Base-by-base conservation (phyloP, 2,797 vertebrate species). In the Taenioides sp. region DNA sequence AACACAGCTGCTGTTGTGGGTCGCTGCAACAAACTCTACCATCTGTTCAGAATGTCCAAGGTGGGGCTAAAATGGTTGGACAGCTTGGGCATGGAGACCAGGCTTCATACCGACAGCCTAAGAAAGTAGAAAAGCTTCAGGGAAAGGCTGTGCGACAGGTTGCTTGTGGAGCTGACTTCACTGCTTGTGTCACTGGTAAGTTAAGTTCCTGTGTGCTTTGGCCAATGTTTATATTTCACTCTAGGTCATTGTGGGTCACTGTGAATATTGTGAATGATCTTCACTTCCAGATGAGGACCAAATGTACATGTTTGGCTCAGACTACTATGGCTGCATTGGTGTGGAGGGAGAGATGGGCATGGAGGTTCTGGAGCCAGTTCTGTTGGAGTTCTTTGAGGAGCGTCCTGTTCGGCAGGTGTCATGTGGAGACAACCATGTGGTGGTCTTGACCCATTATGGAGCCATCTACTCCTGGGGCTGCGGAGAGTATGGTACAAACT, bases 261-360 rank as follows among this genome's bases (percentile, higher is more conserved):
- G 28, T 34, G 18, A 7, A 61, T 18, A 34, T 31, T 60, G 16
- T 60, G 20, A 63, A n/a, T n/a, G 2, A 43, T 65, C 5, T 52
- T 31, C 1, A 34, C 74, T 60, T 83, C 28, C 89, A 99, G 98
- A 99, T 81, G 98, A 99, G 84, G 98, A 97, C 85, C 97, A 99
- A 89, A 92, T 98, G 84, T 99, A 98, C 91, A 95, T 96, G 90
- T 99, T 99, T 72, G 98, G 98, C 67, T 99, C 98, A 0, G 97
- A 99, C 87, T 99, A 99, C 80, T 98, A 99, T 0, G 98, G 98
- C 83, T 99, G 97, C 87, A 94, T 99, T n/a, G 98, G 98, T 0
- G 79, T 98, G 67, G 96, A 96, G 86, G 94, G 94, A 43, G 88
- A 90, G 62, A 80, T 91, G 22, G 96, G 96, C 28, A 82, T 86